Conservation (phyloP, 2,888 invertebrate genomes). For the Acleris sparsana region DNA sequence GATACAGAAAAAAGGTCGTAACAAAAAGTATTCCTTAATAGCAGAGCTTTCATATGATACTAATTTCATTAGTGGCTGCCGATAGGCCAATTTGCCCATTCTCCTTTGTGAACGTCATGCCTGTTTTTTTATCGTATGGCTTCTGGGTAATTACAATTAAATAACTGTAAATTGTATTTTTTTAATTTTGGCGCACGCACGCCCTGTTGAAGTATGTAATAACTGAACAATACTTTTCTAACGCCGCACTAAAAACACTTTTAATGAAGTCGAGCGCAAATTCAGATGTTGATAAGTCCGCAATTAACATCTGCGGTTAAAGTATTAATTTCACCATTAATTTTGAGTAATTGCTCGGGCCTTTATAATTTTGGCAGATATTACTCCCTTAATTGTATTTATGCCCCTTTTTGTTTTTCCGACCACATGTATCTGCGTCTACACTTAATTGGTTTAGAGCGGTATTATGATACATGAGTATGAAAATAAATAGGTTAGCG, state of each 20-base stretch:
- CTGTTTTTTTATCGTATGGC: too few relatives aligned
- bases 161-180: too few relatives aligned
- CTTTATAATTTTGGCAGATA: slow-evolving; percentile 73
- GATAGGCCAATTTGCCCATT: too few relatives aligned
- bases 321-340: slow-evolving; percentile 83
- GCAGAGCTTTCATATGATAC: too few relatives aligned
- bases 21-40: too few relatives aligned
- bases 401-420: slow-evolving; percentile 65
- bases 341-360: slow-evolving; percentile 75
- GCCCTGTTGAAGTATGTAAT: too few relatives aligned
- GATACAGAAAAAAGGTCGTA: too few relatives aligned
- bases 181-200: too few relatives aligned
- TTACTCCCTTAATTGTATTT: slow-evolving; percentile 76
- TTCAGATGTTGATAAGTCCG: slow-evolving; percentile 66
- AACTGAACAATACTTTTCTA: too few relatives aligned
- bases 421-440: slow-evolving; percentile 64
- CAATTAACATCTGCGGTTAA: slow-evolving; percentile 79
- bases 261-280: slow-evolving; percentile 58
- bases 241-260: slow-evolving; percentile 46
- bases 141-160: too few relatives aligned
- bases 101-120: too few relatives aligned
- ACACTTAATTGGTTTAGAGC: slow-evolving; percentile 68
- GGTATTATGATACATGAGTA: slow-evolving; percentile 70
- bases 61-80: too few relatives aligned
- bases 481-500: slow-evolving; percentile 66